Percentiles rank a stretch among this genome's conserved stretches.
phyloP scores from a whole-genome alignment of 23 tunicate genomes.

The Halocynthia aurantium region DNA sequence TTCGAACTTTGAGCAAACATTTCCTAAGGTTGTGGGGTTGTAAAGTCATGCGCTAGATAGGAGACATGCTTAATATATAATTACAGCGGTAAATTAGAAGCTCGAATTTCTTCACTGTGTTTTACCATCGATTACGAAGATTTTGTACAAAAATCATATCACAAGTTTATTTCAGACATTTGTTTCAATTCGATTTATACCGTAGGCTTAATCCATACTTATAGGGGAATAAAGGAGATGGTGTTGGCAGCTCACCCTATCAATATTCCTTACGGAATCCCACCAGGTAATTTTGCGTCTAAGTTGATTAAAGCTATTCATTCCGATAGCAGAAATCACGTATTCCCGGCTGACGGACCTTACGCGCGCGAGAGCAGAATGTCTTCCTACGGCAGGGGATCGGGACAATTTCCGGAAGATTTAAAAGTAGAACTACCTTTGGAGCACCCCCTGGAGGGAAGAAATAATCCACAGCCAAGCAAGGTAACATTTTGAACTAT shows the following conservation, averaged over 20 bases:
- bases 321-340: constrained; percentile 57
- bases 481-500: constrained; percentile 14
- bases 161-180: constrained; percentile 4
- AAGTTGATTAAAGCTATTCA: constrained; percentile 76
- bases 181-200: neutral
- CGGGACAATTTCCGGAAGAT: constrained; percentile 18
- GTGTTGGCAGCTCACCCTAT: constrained; percentile 38
- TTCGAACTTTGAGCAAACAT: no score
- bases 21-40: no score
- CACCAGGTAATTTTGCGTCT: constrained; percentile 74
- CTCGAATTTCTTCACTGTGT: no score
- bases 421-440: constrained; percentile 42
- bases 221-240: neutral
- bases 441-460: constrained; percentile 73
- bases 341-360: constrained; percentile 85
- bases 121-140: no score
- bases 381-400: constrained; percentile 14
- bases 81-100: no score
- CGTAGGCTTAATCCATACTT: neutral
- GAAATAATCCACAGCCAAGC: constrained; percentile 83
- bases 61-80: no score
- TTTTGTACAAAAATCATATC: neutral
- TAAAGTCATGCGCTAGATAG: no score
- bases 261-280: constrained; percentile 34
- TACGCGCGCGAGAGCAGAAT: constrained; percentile 38